Evolutionary conservation across 2,888 invertebrate species (phyloP).

Genomic region (Acrobasis consociella): DNA sequence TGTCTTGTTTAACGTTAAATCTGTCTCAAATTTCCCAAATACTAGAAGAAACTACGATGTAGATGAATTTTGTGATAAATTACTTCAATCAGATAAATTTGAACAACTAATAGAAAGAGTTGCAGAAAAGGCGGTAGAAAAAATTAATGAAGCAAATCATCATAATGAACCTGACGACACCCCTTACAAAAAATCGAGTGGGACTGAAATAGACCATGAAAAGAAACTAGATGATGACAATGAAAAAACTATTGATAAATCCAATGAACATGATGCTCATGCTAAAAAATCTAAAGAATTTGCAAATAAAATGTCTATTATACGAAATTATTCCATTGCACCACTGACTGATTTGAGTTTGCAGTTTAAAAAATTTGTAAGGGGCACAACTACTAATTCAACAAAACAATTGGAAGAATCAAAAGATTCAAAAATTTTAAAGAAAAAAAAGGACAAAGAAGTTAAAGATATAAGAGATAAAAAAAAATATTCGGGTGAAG

Average conservation of each 20-base stretch:
- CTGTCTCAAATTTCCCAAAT: background rate
- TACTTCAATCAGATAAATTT: constrained; percentile 9
- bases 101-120: constrained; percentile 12
- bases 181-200: background rate
- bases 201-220: background rate
- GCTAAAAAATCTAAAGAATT: background rate
- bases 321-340: constrained; percentile 6
- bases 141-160: background rate
- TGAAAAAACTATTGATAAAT: background rate
- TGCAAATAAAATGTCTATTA: background rate
- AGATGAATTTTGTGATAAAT: constrained; percentile 16
- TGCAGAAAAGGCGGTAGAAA: constrained; percentile 8
- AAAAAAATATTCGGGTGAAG: background rate
- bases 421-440: background rate
- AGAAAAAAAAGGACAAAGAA: background rate
- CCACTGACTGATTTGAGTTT: constrained; percentile 14
- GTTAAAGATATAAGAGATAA: background rate
- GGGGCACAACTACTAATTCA: background rate
- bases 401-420: constrained; percentile 1
- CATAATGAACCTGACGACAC: background rate
- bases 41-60: constrained; percentile 13
- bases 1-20: background rate
- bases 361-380: constrained; percentile 7
- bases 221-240: background rate
- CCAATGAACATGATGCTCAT: background rate